Conservation (phyloP, 2,888 invertebrate genomes). For the Cetonia aurata region DNA sequence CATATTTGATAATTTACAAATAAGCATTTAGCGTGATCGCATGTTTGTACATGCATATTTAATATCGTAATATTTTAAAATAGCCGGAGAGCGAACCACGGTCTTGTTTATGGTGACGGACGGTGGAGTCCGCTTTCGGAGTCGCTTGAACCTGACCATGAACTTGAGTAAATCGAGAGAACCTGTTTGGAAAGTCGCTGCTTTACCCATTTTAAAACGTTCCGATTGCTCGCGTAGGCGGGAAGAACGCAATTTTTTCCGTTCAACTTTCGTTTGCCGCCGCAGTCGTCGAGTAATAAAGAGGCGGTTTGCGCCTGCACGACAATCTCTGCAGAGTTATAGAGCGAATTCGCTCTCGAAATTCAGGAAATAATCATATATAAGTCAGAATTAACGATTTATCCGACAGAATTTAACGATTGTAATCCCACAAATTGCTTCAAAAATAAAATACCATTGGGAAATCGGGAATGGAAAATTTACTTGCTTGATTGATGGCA, state of each 20-base stretch:
- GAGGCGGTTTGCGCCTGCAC: background rate
- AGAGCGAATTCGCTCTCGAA: background rate
- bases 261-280: conserved; percentile 40
- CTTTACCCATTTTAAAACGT: conserved; percentile 47
- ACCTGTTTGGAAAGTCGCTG: conserved; percentile 55
- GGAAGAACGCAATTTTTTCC: conserved; percentile 38
- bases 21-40: background rate
- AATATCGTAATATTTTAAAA: conserved; percentile 24
- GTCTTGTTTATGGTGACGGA: conserved; percentile 34
- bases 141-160: conserved; percentile 50
- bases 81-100: background rate
- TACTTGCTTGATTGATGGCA: too few species aligned
- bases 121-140: conserved; percentile 27
- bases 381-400: background rate
- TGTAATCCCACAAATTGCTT: too few species aligned
- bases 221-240: conserved; percentile 41
- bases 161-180: conserved; percentile 54
- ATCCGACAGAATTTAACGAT: too few species aligned
- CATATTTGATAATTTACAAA: background rate
- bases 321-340: conserved; percentile 7
- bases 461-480: too few species aligned
- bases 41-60: background rate
- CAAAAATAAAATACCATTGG: too few species aligned
- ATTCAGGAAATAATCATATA: background rate
- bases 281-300: background rate